Conservation (phyloP, 2,888 invertebrate species). For the Coelopa pilipes region DNA sequence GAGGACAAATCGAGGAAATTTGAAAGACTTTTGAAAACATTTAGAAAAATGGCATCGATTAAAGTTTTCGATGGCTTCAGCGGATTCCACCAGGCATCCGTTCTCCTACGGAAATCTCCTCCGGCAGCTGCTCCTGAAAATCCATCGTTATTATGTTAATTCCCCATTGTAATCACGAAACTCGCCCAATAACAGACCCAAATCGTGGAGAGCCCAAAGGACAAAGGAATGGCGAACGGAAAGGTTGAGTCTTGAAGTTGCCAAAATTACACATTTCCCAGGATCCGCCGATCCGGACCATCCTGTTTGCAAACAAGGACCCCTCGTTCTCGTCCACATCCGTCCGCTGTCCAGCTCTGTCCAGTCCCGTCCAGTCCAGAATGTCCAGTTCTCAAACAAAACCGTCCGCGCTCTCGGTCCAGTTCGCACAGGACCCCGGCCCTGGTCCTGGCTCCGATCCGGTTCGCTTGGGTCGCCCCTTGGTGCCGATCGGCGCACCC, state of each 20-base stretch:
- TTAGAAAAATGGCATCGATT: no score
- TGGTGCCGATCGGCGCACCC: no score
- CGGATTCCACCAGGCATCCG: no score
- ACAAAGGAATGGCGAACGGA: not conserved
- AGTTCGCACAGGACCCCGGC: not conserved
- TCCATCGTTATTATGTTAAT: constrained; percentile 18
- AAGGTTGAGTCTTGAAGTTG: not conserved
- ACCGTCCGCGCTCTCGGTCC: not conserved
- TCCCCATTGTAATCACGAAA: not conserved
- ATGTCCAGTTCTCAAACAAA: not conserved
- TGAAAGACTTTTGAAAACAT: no score
- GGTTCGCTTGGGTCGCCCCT: no score
- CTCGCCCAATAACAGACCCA: not conserved
- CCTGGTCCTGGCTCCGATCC: no score
- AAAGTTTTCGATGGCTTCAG: no score
- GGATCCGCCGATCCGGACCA: constrained; percentile 11
- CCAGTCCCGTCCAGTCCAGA: constrained; percentile 4
- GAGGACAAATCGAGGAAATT: no score
- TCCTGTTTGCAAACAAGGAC: constrained; percentile 25
- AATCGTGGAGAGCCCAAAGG: not conserved
- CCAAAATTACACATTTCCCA: not conserved
- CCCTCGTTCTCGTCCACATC: not conserved
- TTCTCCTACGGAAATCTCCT: no score
- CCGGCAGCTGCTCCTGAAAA: no score
- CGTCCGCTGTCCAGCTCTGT: not conserved